Conservation (phyloP, 2,113 vertebrate species). For the Caranx melampygus region DNA sequence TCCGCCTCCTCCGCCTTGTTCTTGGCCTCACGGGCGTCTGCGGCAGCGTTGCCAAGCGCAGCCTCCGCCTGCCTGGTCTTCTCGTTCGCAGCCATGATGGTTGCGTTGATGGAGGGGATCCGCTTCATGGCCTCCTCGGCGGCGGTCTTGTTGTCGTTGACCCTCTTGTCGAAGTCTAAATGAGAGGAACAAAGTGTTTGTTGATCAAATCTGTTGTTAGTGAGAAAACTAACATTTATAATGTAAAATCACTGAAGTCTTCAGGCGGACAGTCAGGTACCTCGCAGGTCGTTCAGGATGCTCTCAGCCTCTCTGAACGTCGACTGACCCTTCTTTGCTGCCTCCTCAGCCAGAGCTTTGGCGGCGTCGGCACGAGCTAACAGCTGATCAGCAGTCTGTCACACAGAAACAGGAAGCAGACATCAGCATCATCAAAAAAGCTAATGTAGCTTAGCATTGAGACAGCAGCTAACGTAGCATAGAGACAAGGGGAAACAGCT, state of each 20-base stretch:
- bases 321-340: slow-evolving; percentile 90
- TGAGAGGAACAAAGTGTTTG: background rate
- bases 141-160: slow-evolving; percentile 97
- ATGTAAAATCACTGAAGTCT: background rate
- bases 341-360: slow-evolving; percentile 94
- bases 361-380: slow-evolving; percentile 96
- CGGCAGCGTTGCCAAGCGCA: slow-evolving; percentile 89
- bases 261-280: slow-evolving; percentile 66
- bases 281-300: slow-evolving; percentile 93
- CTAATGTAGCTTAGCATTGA: too few relatives aligned
- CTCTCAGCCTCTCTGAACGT: slow-evolving; percentile 92
- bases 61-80: slow-evolving; percentile 91
- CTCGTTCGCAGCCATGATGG: slow-evolving; percentile 89
- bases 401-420: background rate
- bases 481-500: too few relatives aligned
- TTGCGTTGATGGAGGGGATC: slow-evolving; percentile 91
- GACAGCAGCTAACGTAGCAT: too few relatives aligned
- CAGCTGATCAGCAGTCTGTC: slow-evolving; percentile 95
- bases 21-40: slow-evolving; percentile 91
- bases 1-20: slow-evolving; percentile 90
- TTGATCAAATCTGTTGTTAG: too few relatives aligned
- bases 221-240: too few relatives aligned
- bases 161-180: slow-evolving; percentile 93
- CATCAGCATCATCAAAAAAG: too few relatives aligned
- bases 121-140: slow-evolving; percentile 92